Evolutionary conservation across 2,113 vertebrate species (phyloP).

Genomic region (Propithecus coquereli): DNA sequence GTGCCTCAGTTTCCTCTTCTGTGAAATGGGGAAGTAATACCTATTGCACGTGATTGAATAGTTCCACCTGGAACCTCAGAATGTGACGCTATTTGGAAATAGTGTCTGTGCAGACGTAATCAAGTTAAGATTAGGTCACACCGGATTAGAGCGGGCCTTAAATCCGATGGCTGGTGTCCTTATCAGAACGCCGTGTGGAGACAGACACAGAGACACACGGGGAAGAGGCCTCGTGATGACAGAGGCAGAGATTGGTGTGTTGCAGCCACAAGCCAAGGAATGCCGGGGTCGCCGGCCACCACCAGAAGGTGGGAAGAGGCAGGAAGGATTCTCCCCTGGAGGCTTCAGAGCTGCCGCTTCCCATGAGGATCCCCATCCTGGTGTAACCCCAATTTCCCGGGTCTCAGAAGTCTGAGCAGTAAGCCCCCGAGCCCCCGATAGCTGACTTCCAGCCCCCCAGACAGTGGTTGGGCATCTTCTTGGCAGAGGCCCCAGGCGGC

Average conservation of each 20-base stretch:
- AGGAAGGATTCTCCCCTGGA: background rate
- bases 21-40: rapidly evolving
- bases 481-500: background rate
- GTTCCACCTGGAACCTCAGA: background rate
- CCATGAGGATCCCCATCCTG: rapidly evolving
- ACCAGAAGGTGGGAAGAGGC: too few species aligned
- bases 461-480: rapidly evolving
- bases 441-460: background rate
- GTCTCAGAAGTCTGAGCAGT: background rate
- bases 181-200: rapidly evolving
- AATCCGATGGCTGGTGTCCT: rapidly evolving
- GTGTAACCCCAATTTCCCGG: too few species aligned
- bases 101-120: background rate
- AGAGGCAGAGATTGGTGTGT: rapidly evolving
- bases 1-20: background rate
- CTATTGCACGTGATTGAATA: background rate
- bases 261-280: rapidly evolving
- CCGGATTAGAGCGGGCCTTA: rapidly evolving
- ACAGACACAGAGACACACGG: background rate
- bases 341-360: background rate
- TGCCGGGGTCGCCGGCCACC: rapidly evolving
- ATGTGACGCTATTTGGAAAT: background rate
- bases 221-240: rapidly evolving
- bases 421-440: rapidly evolving
- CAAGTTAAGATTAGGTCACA: rapidly evolving